These are phyloP conservation scores for Leptocoma aspasia DNA, from an alignment of 2,113 vertebrate genomes.

Conservation along the genomic window DNA sequence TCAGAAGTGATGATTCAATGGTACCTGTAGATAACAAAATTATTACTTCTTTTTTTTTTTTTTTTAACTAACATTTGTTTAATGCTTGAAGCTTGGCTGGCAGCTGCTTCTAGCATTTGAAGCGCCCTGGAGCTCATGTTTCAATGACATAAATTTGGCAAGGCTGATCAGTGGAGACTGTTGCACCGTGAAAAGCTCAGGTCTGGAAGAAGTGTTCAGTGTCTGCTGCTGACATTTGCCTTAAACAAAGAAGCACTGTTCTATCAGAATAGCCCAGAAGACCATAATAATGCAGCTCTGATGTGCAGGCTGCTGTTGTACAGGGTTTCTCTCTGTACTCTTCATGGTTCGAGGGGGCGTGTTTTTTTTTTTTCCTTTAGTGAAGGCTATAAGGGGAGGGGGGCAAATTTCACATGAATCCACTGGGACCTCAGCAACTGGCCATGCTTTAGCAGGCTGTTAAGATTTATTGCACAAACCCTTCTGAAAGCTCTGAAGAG, in stretches of 20 bases:
- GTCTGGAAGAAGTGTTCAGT: neutral
- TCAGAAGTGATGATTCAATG: neutral
- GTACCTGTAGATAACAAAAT: slow-evolving; percentile 29
- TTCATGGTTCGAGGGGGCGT: neutral
- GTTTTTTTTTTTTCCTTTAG: neutral
- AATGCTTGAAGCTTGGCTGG: neutral
- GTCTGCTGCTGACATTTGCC: slow-evolving; percentile 1
- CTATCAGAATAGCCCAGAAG: neutral
- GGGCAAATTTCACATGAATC: neutral
- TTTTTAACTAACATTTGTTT: neutral
- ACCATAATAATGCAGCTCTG: neutral
- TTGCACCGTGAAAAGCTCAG: neutral
- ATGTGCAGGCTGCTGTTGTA: neutral
- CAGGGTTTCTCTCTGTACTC: neutral
- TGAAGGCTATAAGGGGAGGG: neutral
- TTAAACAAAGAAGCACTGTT: slow-evolving; percentile 11
- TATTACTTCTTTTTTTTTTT: neutral
- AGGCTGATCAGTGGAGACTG: neutral
- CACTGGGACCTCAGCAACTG: neutral
- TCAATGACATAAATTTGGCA: neutral
- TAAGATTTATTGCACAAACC: neutral
- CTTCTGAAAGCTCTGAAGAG: neutral
- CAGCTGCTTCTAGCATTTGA: neutral
- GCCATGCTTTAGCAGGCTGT: neutral
- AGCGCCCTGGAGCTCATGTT: neutral